Evolutionary conservation across 1,140 invertebrate species (phyloP), one percentile per base, ranked within the genome.

Genomic region (Magallana gigas): DNA sequence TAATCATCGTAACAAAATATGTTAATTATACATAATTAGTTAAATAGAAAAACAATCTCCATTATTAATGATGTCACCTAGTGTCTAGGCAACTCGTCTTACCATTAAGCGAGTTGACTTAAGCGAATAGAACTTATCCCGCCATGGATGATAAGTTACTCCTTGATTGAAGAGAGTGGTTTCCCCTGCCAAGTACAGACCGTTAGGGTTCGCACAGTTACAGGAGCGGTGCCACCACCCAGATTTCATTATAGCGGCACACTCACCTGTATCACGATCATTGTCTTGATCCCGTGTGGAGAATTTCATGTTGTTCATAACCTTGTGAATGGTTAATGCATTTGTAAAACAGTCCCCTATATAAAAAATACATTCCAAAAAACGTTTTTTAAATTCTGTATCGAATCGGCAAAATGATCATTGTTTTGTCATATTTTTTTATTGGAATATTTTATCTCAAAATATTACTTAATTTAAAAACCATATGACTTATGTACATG

Each of bases 251-350:
- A 1, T 57, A 1, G 8, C 29, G 4, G 85, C 76, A 82, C 85
- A 86, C 18, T 36, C 57, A 8, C 9, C 1, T 1, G 18, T 59
- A 36, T 18, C 9, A 1, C 0, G 1, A n/a, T 86, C 85, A 82
- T 81, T 86, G 23, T 86, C 85, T 16, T 60, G 57, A 82, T 86
- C 85, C n/a, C 82, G 62, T 16, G 76, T 86, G 11, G 56, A 57
- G 18, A 86, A 86, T 7, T 71, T 71, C 18, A 36, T 71, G 18
- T 29, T 29, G 9, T 71, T 36, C 0, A 71, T 71, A 6, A 36
- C 36, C 12, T 48, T 12, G 8, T n/a, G 1, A 48, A 14, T 14
- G 12, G 16, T 36, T 71, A 23, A 23, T 23, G 18, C 11, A 23
- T 16, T 14, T 81, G 76, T 71, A 4, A 71, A 29, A 29, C 18